Evolutionary conservation across 2,113 vertebrate genomes (phyloP).

Genomic region (Salvelinus sp.): DNA sequence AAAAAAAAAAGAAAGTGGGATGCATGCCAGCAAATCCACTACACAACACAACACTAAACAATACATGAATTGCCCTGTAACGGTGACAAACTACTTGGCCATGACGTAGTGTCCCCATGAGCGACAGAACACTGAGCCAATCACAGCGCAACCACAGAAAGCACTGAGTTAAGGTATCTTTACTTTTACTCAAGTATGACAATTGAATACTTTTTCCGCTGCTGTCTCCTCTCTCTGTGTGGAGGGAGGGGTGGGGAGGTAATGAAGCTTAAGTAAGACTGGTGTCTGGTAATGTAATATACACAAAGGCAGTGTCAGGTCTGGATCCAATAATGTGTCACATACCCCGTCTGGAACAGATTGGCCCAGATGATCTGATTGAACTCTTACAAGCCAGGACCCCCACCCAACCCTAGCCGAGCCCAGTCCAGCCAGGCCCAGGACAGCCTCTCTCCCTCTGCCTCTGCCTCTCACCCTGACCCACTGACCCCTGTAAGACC

Average conservation of each 20-base stretch:
- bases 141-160: too few species aligned
- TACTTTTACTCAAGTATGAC: too few species aligned
- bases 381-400: conserved; percentile 77
- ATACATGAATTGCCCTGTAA: too few species aligned
- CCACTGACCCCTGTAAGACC: conserved; percentile 53
- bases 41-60: too few species aligned
- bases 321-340: conserved; percentile 99
- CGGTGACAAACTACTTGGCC: too few species aligned
- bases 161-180: too few species aligned
- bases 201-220: not conserved
- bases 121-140: too few species aligned
- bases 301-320: conserved; percentile 89
- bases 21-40: too few species aligned
- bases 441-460: conserved; percentile 46
- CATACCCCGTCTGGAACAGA: conserved; percentile 99
- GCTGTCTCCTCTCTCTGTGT: conserved; percentile 32
- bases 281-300: conserved; percentile 87
- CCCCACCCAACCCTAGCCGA: conserved; percentile 23
- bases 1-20: too few species aligned
- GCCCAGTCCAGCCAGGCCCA: not conserved
- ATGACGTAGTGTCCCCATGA: too few species aligned
- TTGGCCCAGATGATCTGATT: conserved; percentile 92
- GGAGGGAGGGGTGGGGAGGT: conserved; percentile 72
- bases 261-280: conserved; percentile 93
- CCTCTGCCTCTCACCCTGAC: conserved; percentile 71